Evolutionary conservation across 2,888 invertebrate species (phyloP), one percentile per base, ranked within the genome.

Genomic region (Marronus borbonicus): DNA sequence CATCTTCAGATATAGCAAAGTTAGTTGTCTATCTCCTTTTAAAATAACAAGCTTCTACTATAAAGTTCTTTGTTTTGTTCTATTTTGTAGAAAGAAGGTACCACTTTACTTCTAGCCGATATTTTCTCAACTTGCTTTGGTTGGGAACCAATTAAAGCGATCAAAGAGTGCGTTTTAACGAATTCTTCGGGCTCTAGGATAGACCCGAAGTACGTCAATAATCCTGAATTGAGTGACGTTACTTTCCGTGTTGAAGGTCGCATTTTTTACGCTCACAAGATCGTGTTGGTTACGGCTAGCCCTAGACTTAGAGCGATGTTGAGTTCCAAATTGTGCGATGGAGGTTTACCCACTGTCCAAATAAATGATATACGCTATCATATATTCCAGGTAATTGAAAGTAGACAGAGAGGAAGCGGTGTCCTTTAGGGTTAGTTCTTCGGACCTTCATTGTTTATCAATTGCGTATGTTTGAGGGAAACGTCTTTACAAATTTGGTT

Each of bases 161-260:
- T 94, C n/a, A 90, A 93, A 82, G 93, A 94, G 84, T 92, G 92
- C 49, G 89, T 91, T 2, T 89, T 93, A 39, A 92, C 94, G 1
- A 76, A 76, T 66, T 90, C 92, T 0, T 90, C 90, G 31, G 93
- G 93, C 52, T 95, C 96, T 0, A 90, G 96, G 79, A 96, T 97
- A 83, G 97, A 98, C 89, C 96, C 97, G 0, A 95, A 96, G 85
- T 98, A 96, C 89, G 97, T 98, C 81, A 98, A 97, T 90, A 97
- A 97, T 89, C 96, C 97, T 0, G 96, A 97, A 85, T 90, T 97
- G 52, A 96, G 96, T 83, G 97, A 97, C 87, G 97, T 97, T 39
- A 96, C 96, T 77, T 97, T 97, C 88, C 92, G 96, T 85, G 97
- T 97, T 74, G 97, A 97, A 87, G 97, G 96, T 0, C 92, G 96